Conservation (phyloP, 2,797 vertebrate species). For the Hemitrygon akajei region DNA sequence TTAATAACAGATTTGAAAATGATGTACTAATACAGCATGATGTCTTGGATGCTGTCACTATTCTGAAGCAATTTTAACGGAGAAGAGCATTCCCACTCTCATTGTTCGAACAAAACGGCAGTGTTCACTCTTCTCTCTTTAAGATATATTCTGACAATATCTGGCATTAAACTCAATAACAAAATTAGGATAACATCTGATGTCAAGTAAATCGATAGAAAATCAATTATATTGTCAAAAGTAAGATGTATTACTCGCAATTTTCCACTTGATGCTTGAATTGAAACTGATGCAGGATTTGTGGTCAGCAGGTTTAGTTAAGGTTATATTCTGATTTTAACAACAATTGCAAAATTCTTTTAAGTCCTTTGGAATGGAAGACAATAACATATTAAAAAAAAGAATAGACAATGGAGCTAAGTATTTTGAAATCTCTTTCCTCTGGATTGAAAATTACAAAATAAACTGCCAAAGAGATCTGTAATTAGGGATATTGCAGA, state of each 20-base stretch:
- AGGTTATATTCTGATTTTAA: constrained; percentile 40
- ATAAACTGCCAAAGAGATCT: background rate
- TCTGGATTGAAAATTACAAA: background rate
- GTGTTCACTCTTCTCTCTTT: constrained; percentile 35
- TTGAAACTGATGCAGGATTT: constrained; percentile 38
- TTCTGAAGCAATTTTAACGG: background rate
- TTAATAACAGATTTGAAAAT: constrained; percentile 43
- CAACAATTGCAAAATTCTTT: constrained; percentile 40
- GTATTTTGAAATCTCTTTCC: constrained; percentile 41
- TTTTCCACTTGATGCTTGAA: constrained; percentile 37
- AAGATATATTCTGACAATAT: constrained; percentile 39
- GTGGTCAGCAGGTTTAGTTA: constrained; percentile 41
- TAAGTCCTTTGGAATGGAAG: constrained; percentile 40
- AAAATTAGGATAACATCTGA: constrained; percentile 47
- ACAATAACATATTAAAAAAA: constrained; percentile 46
- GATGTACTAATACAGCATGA: constrained; percentile 38
- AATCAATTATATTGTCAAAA: constrained; percentile 45
- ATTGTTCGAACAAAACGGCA: constrained; percentile 40
- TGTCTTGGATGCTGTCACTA: background rate
- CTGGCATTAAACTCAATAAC: constrained; percentile 42
- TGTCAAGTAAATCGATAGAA: constrained; percentile 48
- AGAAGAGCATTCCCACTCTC: background rate
- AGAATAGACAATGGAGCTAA: constrained; percentile 42
- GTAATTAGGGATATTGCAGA: background rate
- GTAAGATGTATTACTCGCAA: constrained; percentile 41